Evolutionary conservation across 2,888 invertebrate genomes (phyloP), one percentile per base, ranked within the genome.

Genomic region (Rhodophaea formosa): DNA sequence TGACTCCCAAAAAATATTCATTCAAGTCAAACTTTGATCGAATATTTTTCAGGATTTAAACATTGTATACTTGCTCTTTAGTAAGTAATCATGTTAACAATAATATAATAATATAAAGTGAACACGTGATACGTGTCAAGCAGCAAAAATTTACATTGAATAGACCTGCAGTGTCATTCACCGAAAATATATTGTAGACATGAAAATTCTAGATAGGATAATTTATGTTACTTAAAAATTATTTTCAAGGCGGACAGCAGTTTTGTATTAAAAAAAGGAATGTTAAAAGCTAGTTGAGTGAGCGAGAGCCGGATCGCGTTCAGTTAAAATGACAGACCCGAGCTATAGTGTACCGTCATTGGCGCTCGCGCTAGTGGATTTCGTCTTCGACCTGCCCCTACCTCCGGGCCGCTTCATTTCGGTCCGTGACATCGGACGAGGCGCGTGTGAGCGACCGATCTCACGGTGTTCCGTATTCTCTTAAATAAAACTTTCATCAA

Each of bases 301-400:
- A 71, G 71, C 66, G 74, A 52, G 62, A 74, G 81, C 80, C 81
- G 79, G 74, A 86, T 83, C 84, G 84, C 80, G 71, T 68, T 62
- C 69, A 67, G 87, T 87, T 84, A 85, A 86, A 80, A 75, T 82
- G 80, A 80, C 80, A 75, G 80, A 74, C 72, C 69, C 64, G 64
- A 68, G 70, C 70, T 71, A 73, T 75, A 74, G 79, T 70, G 76
- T 71, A 60, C 78, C 81, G 79, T 82, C 82, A 81, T 74, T 76
- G 77, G 77, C 72, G 74, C 79, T 73, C 79, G 70, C 73, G 71
- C 72, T 71, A 71, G 72, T 73, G 76, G 70, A 71, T 72, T 74
- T 70, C 63, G 64, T 60, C 59, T 56, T 53, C 60, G 59, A 62
- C 66, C 61, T 69, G 55, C 62, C 59, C 61, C 62, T 57, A 57